A percentile compares a stretch with the other conserved stretches of the same genome.
Evolutionary conservation across 2,888 invertebrate genomes (phyloP).

Genomic region (Pollenia amentaria): DNA sequence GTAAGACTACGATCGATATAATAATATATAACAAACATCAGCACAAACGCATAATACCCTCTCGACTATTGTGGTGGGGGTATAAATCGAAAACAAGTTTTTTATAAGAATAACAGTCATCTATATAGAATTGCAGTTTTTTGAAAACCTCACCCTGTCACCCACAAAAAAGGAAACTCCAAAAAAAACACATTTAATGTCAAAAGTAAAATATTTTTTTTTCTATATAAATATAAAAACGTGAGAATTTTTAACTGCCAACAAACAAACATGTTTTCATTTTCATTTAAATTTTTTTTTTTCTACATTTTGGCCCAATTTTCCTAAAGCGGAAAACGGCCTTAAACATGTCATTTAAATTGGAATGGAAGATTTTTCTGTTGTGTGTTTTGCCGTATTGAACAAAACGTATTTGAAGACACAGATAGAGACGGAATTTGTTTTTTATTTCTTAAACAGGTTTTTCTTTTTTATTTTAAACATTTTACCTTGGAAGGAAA

Average conservation of each 20-base stretch:
- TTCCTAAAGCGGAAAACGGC: slow-evolving; percentile 56
- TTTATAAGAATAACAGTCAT: neutral
- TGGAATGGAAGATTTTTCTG: slow-evolving; percentile 59
- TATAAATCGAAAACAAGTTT: neutral
- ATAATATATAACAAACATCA: too few species aligned
- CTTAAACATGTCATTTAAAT: slow-evolving; percentile 66
- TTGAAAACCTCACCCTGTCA: neutral
- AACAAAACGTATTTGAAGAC: slow-evolving; percentile 47
- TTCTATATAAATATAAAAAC: slow-evolving; percentile 54
- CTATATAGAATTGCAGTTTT: slow-evolving; percentile 19
- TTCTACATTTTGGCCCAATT: slow-evolving; percentile 28
- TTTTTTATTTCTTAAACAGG: slow-evolving; percentile 36
- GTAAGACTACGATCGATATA: too few species aligned
- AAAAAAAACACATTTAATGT: slow-evolving; percentile 44
- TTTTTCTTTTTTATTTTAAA: slow-evolving; percentile 10
- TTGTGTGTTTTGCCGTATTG: slow-evolving; percentile 39
- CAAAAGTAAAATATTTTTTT: slow-evolving; percentile 33
- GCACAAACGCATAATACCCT: too few species aligned
- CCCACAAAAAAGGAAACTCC: slow-evolving; percentile 3
- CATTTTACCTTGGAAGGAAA: slow-evolving; percentile 47
- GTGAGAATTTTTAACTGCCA: slow-evolving; percentile 62
- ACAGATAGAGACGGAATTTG: slow-evolving; percentile 34
- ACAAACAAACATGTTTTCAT: slow-evolving; percentile 40
- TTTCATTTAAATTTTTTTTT: neutral
- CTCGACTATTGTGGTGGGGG: too few species aligned